Conservation (phyloP, 2,888 invertebrate species). For the Thalpophila matura region DNA sequence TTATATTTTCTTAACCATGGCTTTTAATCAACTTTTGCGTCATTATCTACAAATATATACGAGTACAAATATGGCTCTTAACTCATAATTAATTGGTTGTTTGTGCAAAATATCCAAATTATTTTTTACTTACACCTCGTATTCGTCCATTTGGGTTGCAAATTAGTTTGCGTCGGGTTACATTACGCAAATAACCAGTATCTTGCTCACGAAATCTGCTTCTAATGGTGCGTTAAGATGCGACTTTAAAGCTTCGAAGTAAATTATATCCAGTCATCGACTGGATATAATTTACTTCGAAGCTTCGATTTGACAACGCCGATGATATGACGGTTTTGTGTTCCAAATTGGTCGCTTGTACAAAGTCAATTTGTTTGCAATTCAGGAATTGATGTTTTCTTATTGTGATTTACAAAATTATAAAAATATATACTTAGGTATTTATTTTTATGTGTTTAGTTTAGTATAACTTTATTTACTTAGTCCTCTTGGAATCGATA, state of each 20-base stretch:
- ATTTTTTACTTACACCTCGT: conserved; percentile 17
- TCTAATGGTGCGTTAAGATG: conserved; percentile 87
- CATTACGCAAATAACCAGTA: conserved; percentile 86
- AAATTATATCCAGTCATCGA: no score
- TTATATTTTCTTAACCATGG: no score
- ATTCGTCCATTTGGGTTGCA: conserved; percentile 67
- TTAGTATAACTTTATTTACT: no score
- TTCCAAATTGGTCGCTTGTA: conserved; percentile 27
- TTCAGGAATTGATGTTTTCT: neutral
- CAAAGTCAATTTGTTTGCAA: neutral
- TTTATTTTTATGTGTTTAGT: no score
- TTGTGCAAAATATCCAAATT: conserved; percentile 3
- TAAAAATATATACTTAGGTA: no score
- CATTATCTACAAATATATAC: neutral
- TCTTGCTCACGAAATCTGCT: conserved; percentile 85
- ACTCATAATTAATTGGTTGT: neutral
- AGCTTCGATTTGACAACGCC: conserved; percentile 67
- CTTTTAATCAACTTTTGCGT: neutral
- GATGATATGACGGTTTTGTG: conserved; percentile 59
- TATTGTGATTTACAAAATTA: neutral
- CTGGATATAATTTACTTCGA: conserved; percentile 81
- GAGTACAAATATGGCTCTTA: neutral
- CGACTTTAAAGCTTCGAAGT: conserved; percentile 81
- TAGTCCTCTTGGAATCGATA: no score
- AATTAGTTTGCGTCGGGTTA: conserved; percentile 85